phyloP scores from a whole-genome alignment of 2,797 vertebrate genomes.

The Chelidonichthys spinosus region DNA sequence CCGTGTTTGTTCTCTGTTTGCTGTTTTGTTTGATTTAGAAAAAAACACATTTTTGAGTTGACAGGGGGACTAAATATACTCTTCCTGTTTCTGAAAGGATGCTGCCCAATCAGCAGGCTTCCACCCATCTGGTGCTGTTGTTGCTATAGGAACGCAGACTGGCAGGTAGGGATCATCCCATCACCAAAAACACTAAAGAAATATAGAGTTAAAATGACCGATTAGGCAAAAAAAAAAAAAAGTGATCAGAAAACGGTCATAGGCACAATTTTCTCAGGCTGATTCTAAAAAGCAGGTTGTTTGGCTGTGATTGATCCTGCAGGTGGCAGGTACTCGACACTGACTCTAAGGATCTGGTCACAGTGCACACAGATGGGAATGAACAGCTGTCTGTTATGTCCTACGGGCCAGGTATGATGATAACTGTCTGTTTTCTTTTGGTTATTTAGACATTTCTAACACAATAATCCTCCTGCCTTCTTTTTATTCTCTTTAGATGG shows the following conservation, averaged over 20 bases:
- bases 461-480: constrained; percentile 21
- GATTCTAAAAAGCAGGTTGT: background rate
- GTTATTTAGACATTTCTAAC: background rate
- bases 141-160: constrained; percentile 95
- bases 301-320: constrained; percentile 57
- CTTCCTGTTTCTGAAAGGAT: constrained; percentile 84
- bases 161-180: constrained; percentile 86
- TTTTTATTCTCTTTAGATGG: constrained; percentile 85
- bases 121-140: constrained; percentile 93
- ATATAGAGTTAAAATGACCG: background rate
- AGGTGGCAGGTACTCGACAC: constrained; percentile 99
- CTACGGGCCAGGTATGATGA: constrained; percentile 90
- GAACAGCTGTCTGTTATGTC: constrained; percentile 97
- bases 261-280: background rate
- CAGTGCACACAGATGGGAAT: constrained; percentile 96
- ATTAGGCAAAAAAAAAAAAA: too few species aligned
- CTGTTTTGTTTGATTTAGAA: background rate
- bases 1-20: background rate
- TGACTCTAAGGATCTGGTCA: constrained; percentile 96
- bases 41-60: background rate
- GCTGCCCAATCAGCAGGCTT: constrained; percentile 95
- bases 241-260: background rate
- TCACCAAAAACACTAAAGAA: background rate
- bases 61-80: background rate
- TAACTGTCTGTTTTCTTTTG: background rate